Evolutionary conservation across 2,797 vertebrate genomes (phyloP).

Genomic region (Myripristis murdjan): DNA sequence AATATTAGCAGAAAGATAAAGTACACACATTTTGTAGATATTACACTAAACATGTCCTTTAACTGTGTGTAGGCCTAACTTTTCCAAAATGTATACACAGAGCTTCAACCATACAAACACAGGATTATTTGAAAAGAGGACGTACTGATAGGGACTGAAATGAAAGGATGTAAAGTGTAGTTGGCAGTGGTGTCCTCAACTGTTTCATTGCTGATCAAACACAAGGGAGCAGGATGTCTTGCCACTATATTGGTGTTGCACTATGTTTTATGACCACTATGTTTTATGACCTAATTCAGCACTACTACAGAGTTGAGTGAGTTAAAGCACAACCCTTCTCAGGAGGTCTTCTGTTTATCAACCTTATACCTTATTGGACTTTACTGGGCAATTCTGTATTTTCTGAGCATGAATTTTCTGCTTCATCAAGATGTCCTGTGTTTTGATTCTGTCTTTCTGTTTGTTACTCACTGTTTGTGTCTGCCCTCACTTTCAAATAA

Average conservation of each 20-base stretch:
- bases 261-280: conserved; percentile 34
- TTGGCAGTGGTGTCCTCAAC: no score
- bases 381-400: not conserved
- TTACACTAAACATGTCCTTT: no score
- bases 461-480: not conserved
- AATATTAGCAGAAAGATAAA: no score
- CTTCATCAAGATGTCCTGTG: not conserved
- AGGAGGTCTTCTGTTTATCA: not conserved
- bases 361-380: not conserved
- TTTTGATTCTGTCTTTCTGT: not conserved
- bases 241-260: not conserved
- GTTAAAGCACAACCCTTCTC: not conserved
- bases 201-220: conserved; percentile 46
- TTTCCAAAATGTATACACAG: no score
- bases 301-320: not conserved
- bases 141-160: not conserved
- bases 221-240: conserved; percentile 30
- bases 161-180: no score
- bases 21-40: no score
- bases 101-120: not conserved
- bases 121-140: no score
- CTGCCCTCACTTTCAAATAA: not conserved
- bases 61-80: not conserved
- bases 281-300: not conserved
- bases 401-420: not conserved